phyloP scores from a whole-genome alignment of 2,888 invertebrate genomes.

The Elysia crispata region DNA sequence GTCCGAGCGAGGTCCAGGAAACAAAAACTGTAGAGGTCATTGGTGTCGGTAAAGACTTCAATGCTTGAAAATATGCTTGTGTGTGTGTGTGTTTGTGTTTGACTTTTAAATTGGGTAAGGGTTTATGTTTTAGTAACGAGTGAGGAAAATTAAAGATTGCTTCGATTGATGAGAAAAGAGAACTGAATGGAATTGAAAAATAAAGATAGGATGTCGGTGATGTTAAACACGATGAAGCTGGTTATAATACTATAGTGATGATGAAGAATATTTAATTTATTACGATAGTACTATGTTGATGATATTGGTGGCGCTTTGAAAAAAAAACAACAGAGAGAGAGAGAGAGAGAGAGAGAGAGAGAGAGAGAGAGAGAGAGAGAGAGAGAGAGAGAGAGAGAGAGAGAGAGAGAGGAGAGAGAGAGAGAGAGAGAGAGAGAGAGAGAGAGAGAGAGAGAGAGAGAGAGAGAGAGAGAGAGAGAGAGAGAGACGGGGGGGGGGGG shows the following conservation, averaged over 20 bases:
- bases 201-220: too few relatives aligned
- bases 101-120: too few relatives aligned
- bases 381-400: conserved; percentile 30
- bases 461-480: conserved; percentile 26
- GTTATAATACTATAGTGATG: not conserved
- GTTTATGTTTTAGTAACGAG: too few relatives aligned
- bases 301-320: not conserved
- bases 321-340: not conserved
- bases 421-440: conserved; percentile 22
- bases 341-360: conserved; percentile 23
- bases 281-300: not conserved
- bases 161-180: too few relatives aligned
- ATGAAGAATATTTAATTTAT: too few relatives aligned
- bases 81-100: too few relatives aligned
- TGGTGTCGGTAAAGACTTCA: too few relatives aligned
- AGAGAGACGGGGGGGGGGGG: not conserved
- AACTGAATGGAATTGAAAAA: too few relatives aligned
- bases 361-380: conserved; percentile 27
- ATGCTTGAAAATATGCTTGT: too few relatives aligned
- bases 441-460: conserved; percentile 36
- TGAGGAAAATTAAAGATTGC: too few relatives aligned
- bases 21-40: too few relatives aligned
- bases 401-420: conserved; percentile 27
- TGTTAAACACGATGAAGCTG: not conserved
- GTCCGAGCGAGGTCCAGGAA: too few relatives aligned